Conservation (phyloP, 2,113 vertebrate genomes). For the Platysternon megacephalum region DNA sequence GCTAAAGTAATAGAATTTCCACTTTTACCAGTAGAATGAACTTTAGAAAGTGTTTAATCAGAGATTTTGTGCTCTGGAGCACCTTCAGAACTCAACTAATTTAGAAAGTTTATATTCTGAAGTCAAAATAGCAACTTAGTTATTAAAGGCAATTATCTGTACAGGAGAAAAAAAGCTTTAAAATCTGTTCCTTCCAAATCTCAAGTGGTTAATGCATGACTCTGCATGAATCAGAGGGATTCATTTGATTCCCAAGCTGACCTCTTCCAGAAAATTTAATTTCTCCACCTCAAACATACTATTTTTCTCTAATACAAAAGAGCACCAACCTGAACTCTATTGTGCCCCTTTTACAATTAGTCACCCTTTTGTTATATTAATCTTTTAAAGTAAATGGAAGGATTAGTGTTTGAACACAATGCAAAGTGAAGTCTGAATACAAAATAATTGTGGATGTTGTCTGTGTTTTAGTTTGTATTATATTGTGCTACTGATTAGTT, state of each 20-base stretch:
- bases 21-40: constrained; percentile 60
- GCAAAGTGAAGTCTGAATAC: constrained; percentile 7
- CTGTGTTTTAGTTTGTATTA: constrained; percentile 37
- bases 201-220: constrained; percentile 82
- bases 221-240: constrained; percentile 78
- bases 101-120: constrained; percentile 77
- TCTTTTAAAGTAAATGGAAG: constrained; percentile 54
- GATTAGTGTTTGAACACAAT: constrained; percentile 63
- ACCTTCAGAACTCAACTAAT: constrained; percentile 75
- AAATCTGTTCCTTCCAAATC: constrained; percentile 71
- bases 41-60: constrained; percentile 78
- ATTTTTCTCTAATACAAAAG: constrained; percentile 66
- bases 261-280: constrained; percentile 73
- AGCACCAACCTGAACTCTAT: constrained; percentile 24
- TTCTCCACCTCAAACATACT: constrained; percentile 70
- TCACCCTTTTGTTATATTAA: constrained; percentile 52
- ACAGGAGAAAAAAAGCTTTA: constrained; percentile 64
- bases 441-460: constrained; percentile 2
- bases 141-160: constrained; percentile 81
- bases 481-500: constrained; percentile 24
- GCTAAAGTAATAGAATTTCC: constrained; percentile 71
- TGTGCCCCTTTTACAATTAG: constrained; percentile 61
- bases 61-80: constrained; percentile 67
- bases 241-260: constrained; percentile 73
- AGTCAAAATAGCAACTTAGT: constrained; percentile 67